Evolutionary conservation across 2,888 invertebrate genomes (phyloP).

Genomic region (Drosophila prolongata): DNA sequence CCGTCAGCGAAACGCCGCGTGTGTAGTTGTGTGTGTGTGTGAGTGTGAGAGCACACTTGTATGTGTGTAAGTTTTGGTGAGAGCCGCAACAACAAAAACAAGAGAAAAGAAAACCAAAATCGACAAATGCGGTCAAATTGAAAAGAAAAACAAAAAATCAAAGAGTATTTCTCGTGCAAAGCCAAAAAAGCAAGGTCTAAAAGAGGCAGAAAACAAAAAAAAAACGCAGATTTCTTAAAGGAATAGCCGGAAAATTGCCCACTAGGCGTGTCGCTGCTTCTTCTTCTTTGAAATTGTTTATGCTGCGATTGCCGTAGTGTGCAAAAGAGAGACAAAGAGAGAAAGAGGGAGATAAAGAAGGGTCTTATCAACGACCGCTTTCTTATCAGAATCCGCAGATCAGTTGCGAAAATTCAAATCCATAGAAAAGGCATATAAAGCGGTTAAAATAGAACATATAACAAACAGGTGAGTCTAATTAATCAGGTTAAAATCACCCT

Average conservation of each 20-base stretch:
- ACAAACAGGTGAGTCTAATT: slow-evolving; percentile 22
- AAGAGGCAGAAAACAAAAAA: slow-evolving; percentile 38
- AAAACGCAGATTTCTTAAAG: slow-evolving; percentile 58
- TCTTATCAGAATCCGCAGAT: slow-evolving; percentile 62
- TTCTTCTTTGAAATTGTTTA: slow-evolving; percentile 54
- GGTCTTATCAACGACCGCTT: slow-evolving; percentile 40
- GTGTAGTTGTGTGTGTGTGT: slow-evolving; percentile 48
- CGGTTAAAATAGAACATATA: slow-evolving; percentile 15
- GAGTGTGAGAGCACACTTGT: slow-evolving; percentile 21
- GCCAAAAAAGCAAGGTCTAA: slow-evolving; percentile 34
- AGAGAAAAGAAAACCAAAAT: slow-evolving; percentile 69
- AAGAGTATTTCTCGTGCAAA: slow-evolving; percentile 37
- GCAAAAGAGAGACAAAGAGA: slow-evolving; percentile 10
- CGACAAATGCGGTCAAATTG: slow-evolving; percentile 78
- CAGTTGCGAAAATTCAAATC: slow-evolving; percentile 48
- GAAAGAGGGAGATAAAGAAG: slow-evolving; percentile 13
- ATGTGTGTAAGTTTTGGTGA: slow-evolving; percentile 63
- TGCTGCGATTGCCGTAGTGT: slow-evolving; percentile 40
- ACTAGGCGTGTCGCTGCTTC: slow-evolving; percentile 54
- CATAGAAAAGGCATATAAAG: slow-evolving; percentile 7
- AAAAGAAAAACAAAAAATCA: slow-evolving; percentile 71
- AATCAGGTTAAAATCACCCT: slow-evolving; percentile 10
- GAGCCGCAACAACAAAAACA: slow-evolving; percentile 57
- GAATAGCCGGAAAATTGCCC: slow-evolving; percentile 71
- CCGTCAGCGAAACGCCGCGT: slow-evolving; percentile 39